Evolutionary conservation across 92 coral and sea anemone species (phyloP).

Genomic region (Diadumene lineata): DNA sequence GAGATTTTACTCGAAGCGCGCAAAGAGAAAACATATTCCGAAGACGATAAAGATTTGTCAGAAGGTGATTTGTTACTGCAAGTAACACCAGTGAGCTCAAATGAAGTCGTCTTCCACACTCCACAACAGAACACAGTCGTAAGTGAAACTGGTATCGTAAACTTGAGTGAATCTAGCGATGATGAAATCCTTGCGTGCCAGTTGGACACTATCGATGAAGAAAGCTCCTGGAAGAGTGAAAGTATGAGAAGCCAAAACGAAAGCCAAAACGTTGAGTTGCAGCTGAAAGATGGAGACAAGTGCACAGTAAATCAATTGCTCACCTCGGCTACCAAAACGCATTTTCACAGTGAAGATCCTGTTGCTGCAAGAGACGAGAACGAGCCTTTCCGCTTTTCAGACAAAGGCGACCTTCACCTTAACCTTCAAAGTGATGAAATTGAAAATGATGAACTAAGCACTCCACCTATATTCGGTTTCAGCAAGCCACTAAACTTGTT

Average conservation of each 20-base stretch:
- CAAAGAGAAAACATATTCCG: neutral
- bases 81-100: neutral
- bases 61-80: neutral
- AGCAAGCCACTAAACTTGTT: too few relatives aligned
- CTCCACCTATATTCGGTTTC: too few relatives aligned
- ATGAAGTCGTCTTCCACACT: neutral
- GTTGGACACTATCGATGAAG: conserved; percentile 8
- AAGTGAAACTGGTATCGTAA: neutral
- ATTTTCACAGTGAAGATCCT: too few relatives aligned
- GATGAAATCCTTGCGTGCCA: neutral
- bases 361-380: too few relatives aligned
- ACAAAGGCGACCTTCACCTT: too few relatives aligned
- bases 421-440: too few relatives aligned
- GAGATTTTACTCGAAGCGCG: neutral
- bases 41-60: neutral
- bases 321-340: too few relatives aligned
- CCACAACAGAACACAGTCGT: neutral
- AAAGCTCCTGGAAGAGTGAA: neutral
- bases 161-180: conserved; percentile 3
- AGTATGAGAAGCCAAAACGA: neutral
- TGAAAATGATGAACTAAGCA: too few relatives aligned
- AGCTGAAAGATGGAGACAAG: neutral
- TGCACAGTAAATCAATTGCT: neutral
- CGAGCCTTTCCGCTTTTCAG: too few relatives aligned
- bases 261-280: neutral